Conservation (phyloP, 2,888 invertebrate genomes). For the Saturnia pavonia region DNA sequence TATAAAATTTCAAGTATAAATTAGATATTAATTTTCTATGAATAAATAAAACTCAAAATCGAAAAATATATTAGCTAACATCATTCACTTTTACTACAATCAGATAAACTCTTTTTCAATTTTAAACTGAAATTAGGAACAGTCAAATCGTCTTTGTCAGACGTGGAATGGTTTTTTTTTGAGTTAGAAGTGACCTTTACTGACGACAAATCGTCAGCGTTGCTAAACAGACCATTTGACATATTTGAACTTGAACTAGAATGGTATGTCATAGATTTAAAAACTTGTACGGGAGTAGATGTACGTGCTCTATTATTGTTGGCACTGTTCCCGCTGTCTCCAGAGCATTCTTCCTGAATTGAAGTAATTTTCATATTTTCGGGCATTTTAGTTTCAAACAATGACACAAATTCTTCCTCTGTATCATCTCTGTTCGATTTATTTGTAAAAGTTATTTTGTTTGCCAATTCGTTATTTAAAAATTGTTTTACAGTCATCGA, state of each 20-base stretch:
- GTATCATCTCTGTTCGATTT: constrained; percentile 55
- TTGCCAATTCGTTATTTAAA: constrained; percentile 66
- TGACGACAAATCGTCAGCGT: constrained; percentile 80
- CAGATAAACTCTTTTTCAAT: constrained; percentile 59
- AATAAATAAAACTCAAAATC: constrained; percentile 31
- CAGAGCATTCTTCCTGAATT: constrained; percentile 47
- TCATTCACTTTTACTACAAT: constrained; percentile 69
- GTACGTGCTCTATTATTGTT: constrained; percentile 67
- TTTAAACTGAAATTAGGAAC: constrained; percentile 75
- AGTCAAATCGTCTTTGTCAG: constrained; percentile 74
- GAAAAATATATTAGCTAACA: constrained; percentile 32
- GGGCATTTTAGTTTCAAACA: constrained; percentile 73
- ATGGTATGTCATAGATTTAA: constrained; percentile 67
- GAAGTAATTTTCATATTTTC: constrained; percentile 61
- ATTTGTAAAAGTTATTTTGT: constrained; percentile 72
- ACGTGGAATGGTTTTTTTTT: constrained; percentile 68
- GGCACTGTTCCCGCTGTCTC: constrained; percentile 50
- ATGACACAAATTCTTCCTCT: constrained; percentile 65
- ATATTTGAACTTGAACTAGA: constrained; percentile 76
- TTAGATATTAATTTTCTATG: constrained; percentile 20
- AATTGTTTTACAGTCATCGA: constrained; percentile 78
- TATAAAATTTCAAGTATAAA: constrained; percentile 31
- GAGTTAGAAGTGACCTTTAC: constrained; percentile 77
- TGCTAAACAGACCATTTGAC: constrained; percentile 75
- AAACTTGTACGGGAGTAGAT: constrained; percentile 81